These are phyloP conservation scores for Acrocephalus kingi DNA, from an alignment of 2,113 vertebrate species.

Conservation along the genomic window DNA sequence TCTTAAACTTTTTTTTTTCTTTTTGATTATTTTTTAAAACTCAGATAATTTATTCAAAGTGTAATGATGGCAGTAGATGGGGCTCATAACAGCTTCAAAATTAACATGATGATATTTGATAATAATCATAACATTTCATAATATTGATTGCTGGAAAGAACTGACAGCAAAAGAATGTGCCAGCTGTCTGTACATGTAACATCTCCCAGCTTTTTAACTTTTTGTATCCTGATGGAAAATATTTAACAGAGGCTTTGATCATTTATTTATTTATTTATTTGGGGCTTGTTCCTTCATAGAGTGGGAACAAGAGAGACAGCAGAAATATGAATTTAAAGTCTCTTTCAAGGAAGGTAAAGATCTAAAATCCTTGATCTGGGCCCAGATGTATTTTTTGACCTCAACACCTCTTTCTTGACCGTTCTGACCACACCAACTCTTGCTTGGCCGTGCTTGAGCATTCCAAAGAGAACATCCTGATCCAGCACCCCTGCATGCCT, in stretches of 20 bases:
- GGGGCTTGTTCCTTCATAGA: background rate
- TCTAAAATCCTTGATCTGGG: background rate
- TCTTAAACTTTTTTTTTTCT: background rate
- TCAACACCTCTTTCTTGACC: background rate
- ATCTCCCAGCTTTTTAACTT: constrained; percentile 36
- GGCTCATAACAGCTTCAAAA: constrained; percentile 61
- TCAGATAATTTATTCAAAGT: constrained; percentile 14
- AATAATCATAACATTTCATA: constrained; percentile 70
- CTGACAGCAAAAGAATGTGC: constrained; percentile 44
- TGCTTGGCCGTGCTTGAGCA: background rate
- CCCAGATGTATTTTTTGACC: background rate
- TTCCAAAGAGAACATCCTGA: background rate
- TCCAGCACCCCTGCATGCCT: background rate
- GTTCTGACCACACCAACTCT: background rate
- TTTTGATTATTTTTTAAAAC: background rate
- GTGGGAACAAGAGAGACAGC: background rate
- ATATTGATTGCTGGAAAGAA: constrained; percentile 62
- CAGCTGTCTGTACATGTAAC: constrained; percentile 43
- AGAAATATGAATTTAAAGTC: background rate
- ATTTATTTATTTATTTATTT: background rate
- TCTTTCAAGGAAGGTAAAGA: background rate
- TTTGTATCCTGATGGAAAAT: background rate
- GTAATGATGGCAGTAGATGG: constrained; percentile 14
- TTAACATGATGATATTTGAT: constrained; percentile 68
- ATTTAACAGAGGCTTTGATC: rapidly evolving